These are phyloP conservation scores for Drosophila orena DNA, from an alignment of 1,140 invertebrate species.

Conservation along the genomic window DNA sequence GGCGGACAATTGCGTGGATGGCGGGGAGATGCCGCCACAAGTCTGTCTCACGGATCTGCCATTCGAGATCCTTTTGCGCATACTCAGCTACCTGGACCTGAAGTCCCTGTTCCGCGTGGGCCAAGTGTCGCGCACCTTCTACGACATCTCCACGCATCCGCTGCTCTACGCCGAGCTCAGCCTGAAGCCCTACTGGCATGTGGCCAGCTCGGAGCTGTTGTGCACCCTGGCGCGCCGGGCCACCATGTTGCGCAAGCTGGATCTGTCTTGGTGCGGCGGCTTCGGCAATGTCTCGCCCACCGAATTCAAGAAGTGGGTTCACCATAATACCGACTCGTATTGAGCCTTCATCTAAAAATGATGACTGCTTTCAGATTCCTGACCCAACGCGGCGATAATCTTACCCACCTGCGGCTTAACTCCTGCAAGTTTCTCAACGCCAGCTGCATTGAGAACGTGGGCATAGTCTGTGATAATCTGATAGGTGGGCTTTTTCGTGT, in stretches of 20 bases:
- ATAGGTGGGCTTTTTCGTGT: constrained; percentile 85
- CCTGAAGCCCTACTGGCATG: constrained; percentile 90
- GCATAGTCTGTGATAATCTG: constrained; percentile 88
- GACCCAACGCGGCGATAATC: constrained; percentile 87
- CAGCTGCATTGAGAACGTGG: constrained; percentile 87
- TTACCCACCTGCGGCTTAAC: constrained; percentile 90
- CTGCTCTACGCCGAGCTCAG: constrained; percentile 92
- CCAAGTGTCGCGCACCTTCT: constrained; percentile 91
- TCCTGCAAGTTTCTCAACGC: constrained; percentile 91
- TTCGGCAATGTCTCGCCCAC: constrained; percentile 85
- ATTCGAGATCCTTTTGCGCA: constrained; percentile 86
- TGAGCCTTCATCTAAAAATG: background rate
- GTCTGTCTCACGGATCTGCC: constrained; percentile 66
- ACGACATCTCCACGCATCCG: constrained; percentile 90
- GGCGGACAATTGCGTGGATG: constrained; percentile 30
- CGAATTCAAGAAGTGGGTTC: constrained; percentile 77
- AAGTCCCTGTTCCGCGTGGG: constrained; percentile 91
- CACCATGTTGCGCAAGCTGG: constrained; percentile 90
- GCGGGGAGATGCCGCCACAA: background rate
- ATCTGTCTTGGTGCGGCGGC: constrained; percentile 95
- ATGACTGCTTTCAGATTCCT: constrained; percentile 87
- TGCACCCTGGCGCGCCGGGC: constrained; percentile 86
- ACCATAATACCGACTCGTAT: background rate
- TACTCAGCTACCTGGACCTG: constrained; percentile 90
- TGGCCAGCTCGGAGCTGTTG: constrained; percentile 86